These are phyloP conservation scores for Ferdinandea cuprea DNA, from an alignment of 2,888 invertebrate genomes.

Conservation along the genomic window DNA sequence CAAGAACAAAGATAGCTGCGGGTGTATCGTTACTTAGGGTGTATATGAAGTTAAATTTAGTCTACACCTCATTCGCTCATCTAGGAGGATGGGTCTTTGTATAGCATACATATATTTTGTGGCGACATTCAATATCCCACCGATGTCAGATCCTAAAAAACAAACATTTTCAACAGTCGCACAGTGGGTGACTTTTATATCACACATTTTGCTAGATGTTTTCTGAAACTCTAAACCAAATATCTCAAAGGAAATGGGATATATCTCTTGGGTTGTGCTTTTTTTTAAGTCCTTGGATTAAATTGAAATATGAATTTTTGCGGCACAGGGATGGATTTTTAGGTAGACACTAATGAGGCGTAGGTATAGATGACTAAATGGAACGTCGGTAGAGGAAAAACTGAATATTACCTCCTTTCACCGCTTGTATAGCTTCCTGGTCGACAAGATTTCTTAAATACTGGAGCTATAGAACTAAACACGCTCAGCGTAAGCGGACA, in stretches of 20 bases:
- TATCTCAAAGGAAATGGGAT: constrained; percentile 5
- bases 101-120: constrained; percentile 9
- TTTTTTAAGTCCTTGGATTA: not conserved
- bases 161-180: constrained; percentile 47
- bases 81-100: not conserved
- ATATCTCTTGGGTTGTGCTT: not conserved
- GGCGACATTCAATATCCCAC: constrained; percentile 39
- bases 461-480: too few relatives aligned
- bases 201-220: constrained; percentile 9
- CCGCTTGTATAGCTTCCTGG: too few relatives aligned
- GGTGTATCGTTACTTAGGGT: too few relatives aligned
- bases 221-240: constrained; percentile 15
- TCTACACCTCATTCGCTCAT: constrained; percentile 8
- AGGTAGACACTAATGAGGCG: not conserved
- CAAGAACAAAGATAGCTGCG: constrained; percentile 1
- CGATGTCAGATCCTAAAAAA: constrained; percentile 30
- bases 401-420: too few relatives aligned
- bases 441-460: too few relatives aligned
- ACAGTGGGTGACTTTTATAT: constrained; percentile 64
- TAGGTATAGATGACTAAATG: too few relatives aligned
- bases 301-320: constrained; percentile 26
- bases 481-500: too few relatives aligned
- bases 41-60: constrained; percentile 13
- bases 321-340: not conserved
- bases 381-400: too few relatives aligned